Conservation (phyloP, 2,797 vertebrate species). For the Cossypha niveicapilla region DNA sequence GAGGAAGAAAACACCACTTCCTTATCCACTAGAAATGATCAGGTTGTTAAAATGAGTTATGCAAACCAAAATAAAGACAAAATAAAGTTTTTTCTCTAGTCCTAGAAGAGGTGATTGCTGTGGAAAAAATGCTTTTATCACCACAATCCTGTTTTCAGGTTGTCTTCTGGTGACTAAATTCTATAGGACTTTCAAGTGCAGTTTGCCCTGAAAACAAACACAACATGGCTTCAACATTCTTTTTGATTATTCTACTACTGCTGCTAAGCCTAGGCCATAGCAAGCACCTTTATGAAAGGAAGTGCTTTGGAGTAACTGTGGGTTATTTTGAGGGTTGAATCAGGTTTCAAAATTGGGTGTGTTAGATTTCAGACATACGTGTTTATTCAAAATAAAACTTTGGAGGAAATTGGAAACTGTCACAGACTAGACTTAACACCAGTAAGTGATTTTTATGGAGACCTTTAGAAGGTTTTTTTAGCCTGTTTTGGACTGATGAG, state of each 20-base stretch:
- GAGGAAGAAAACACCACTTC: not conserved
- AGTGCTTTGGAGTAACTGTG: not conserved
- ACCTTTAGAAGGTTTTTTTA: not conserved
- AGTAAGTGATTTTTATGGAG: not conserved
- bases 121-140: not conserved
- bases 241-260: not conserved
- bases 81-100: not conserved
- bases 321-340: not conserved
- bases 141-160: not conserved
- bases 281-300: not conserved
- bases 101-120: not conserved
- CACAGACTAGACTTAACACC: not conserved
- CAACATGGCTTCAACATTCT: fast-evolving
- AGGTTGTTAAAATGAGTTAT: not conserved
- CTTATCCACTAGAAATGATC: not conserved
- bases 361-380: not conserved
- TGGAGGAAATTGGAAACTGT: not conserved
- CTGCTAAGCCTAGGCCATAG: not conserved
- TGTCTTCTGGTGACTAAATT: not conserved
- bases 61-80: not conserved
- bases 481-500: not conserved
- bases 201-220: not conserved
- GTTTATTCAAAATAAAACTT: not conserved
- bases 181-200: not conserved
- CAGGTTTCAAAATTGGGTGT: not conserved